These are phyloP conservation scores for Cetonia aurata DNA, from an alignment of 2,888 invertebrate species.

Conservation along the genomic window DNA sequence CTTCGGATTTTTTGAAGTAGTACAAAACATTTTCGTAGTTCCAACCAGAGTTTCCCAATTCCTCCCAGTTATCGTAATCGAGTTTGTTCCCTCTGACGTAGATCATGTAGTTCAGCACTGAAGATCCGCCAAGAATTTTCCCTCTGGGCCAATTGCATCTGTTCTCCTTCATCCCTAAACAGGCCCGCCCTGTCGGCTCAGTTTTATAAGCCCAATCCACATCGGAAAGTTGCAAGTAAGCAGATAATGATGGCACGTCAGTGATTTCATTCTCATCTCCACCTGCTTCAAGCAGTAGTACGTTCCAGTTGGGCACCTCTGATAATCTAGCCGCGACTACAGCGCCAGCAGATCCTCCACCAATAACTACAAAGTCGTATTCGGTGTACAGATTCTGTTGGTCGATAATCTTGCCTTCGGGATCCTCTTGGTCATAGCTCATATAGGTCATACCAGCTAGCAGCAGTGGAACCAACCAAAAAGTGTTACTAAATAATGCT, in stretches of 20 bases:
- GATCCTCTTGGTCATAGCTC: slow-evolving; percentile 84
- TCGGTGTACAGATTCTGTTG: slow-evolving; percentile 74
- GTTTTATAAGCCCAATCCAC: slow-evolving; percentile 93
- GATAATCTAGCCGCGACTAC: slow-evolving; percentile 83
- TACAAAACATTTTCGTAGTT: slow-evolving; percentile 85
- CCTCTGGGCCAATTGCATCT: slow-evolving; percentile 91
- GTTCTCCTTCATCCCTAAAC: slow-evolving; percentile 84
- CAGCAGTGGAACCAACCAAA: slow-evolving; percentile 87
- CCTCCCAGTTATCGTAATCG: slow-evolving; percentile 93
- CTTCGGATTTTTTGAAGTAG: slow-evolving; percentile 92
- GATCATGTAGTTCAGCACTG: slow-evolving; percentile 90
- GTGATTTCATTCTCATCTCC: slow-evolving; percentile 90
- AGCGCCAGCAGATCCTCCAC: slow-evolving; percentile 91
- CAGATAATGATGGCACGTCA: slow-evolving; percentile 88
- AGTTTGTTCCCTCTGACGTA: slow-evolving; percentile 85
- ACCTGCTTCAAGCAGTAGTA: slow-evolving; percentile 86
- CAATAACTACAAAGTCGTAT: slow-evolving; percentile 88
- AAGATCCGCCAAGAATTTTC: slow-evolving; percentile 90
- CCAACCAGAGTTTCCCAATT: slow-evolving; percentile 88
- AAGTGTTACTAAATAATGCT: slow-evolving; percentile 80
- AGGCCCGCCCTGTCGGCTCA: slow-evolving; percentile 84
- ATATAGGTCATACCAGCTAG: slow-evolving; percentile 86
- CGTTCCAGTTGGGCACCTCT: slow-evolving; percentile 82
- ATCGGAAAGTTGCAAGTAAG: slow-evolving; percentile 87
- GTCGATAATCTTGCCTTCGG: slow-evolving; percentile 82